Percentiles rank a stretch among this genome's conserved stretches.
These are phyloP conservation scores for Harpalus rubripes DNA, from an alignment of 2,888 invertebrate genomes.

Conservation along the genomic window DNA sequence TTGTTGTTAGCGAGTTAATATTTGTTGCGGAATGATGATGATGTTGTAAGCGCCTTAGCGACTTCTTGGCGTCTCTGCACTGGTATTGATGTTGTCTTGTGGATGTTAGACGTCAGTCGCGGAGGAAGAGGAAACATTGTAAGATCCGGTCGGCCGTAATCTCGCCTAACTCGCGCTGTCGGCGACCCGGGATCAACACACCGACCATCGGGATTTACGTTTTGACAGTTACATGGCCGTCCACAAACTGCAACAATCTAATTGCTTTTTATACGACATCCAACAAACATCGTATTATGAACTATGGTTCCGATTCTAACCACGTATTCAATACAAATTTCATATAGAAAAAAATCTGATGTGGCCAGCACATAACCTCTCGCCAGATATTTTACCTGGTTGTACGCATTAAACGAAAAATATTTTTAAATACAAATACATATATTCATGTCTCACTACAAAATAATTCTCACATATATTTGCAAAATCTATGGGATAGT, in stretches of 20 bases:
- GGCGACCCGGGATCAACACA: constrained; percentile 71
- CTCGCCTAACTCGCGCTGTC: constrained; percentile 49
- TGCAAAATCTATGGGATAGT: no score
- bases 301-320: background rate
- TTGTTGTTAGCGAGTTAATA: background rate
- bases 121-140: constrained; percentile 40
- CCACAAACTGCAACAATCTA: constrained; percentile 71
- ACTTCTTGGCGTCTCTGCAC: background rate
- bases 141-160: constrained; percentile 54
- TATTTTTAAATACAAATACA: no score
- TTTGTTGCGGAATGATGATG: constrained; percentile 13
- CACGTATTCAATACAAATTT: constrained; percentile 60
- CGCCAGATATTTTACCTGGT: no score
- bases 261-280: constrained; percentile 72
- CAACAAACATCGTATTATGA: constrained; percentile 38
- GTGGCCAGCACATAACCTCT: no score
- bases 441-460: no score
- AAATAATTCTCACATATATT: no score
- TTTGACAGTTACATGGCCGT: constrained; percentile 73
- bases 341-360: constrained; percentile 47
- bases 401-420: no score
- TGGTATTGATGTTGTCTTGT: constrained; percentile 48
- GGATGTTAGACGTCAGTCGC: constrained; percentile 43
- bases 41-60: constrained; percentile 32
- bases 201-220: constrained; percentile 74